Percentiles rank a stretch among this genome's conserved stretches.
Evolutionary conservation across 2,113 vertebrate species (phyloP).

Genomic region (Alligator mississippiensis): DNA sequence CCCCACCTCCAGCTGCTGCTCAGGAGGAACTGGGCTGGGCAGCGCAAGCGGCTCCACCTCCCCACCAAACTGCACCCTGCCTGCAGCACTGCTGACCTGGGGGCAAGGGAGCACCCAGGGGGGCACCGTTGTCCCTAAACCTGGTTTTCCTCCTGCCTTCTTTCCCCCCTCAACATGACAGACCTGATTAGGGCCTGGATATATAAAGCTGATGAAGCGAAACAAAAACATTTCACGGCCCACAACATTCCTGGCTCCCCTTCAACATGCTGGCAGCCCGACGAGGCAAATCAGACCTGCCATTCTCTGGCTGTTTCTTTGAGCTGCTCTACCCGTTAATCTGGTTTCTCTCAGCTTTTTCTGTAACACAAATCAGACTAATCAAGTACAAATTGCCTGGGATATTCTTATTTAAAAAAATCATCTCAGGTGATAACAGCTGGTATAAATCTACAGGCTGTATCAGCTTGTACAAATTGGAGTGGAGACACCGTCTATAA

Average conservation of each 20-base stretch:
- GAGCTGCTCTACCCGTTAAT: not conserved
- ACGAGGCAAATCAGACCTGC: conserved; percentile 30
- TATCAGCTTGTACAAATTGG: not conserved
- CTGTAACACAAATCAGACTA: conserved; percentile 12
- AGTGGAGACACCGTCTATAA: conserved; percentile 5
- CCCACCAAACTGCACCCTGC: no score
- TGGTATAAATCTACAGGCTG: not conserved
- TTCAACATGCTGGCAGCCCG: conserved; percentile 14
- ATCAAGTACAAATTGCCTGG: conserved; percentile 43
- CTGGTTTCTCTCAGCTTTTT: conserved; percentile 11
- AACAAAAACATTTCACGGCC: conserved; percentile 69
- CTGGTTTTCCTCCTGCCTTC: not conserved
- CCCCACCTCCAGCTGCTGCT: no score
- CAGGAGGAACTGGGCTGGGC: no score
- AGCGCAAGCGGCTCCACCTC: no score
- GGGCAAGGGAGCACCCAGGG: no score
- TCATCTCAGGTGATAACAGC: not conserved
- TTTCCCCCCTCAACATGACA: conserved; percentile 21
- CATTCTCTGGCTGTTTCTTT: not conserved
- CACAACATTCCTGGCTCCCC: conserved; percentile 56
- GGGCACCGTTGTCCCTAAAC: no score
- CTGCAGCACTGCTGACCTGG: no score
- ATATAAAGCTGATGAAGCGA: conserved; percentile 17
- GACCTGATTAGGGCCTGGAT: conserved; percentile 36
- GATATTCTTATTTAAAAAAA: not conserved